Evolutionary conservation across 2,113 vertebrate species (phyloP).

Genomic region (Melanerpes formicivorus): DNA sequence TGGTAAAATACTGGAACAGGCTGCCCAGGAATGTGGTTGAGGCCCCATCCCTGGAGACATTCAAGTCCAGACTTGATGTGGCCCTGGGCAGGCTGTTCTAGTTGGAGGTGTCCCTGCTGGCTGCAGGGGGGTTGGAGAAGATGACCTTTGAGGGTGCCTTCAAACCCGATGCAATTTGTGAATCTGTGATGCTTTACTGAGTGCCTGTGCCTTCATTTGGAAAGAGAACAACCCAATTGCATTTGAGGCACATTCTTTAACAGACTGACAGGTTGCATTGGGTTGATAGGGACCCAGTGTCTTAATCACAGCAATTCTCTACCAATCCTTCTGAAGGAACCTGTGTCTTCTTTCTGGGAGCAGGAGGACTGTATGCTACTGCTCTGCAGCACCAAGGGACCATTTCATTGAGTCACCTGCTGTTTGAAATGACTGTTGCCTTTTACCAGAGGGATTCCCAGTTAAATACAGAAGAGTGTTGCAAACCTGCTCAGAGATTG

Average conservation of each 20-base stretch:
- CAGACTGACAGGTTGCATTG: neutral
- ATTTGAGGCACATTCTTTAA: neutral
- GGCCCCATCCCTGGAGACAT: too few relatives aligned
- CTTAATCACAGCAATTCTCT: neutral
- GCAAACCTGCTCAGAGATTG: neutral
- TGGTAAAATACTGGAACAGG: too few relatives aligned
- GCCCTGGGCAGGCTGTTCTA: too few relatives aligned
- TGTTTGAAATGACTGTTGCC: rapidly evolving
- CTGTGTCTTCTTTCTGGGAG: rapidly evolving
- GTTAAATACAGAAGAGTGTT: neutral
- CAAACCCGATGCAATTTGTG: too few relatives aligned
- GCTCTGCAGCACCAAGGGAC: neutral
- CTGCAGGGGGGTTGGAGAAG: too few relatives aligned
- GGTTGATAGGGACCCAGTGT: too few relatives aligned
- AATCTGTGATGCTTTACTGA: neutral
- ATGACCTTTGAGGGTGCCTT: too few relatives aligned
- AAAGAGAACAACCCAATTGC: rapidly evolving
- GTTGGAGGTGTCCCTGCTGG: too few relatives aligned
- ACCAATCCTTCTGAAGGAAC: neutral
- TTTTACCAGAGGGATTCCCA: neutral
- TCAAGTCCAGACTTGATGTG: too few relatives aligned
- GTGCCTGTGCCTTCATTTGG: neutral
- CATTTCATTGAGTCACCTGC: neutral
- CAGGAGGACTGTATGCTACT: neutral
- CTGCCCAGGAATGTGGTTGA: too few relatives aligned